Evolutionary conservation across 1,140 invertebrate genomes (phyloP).

Genomic region (Hylyphantes graminicola): DNA sequence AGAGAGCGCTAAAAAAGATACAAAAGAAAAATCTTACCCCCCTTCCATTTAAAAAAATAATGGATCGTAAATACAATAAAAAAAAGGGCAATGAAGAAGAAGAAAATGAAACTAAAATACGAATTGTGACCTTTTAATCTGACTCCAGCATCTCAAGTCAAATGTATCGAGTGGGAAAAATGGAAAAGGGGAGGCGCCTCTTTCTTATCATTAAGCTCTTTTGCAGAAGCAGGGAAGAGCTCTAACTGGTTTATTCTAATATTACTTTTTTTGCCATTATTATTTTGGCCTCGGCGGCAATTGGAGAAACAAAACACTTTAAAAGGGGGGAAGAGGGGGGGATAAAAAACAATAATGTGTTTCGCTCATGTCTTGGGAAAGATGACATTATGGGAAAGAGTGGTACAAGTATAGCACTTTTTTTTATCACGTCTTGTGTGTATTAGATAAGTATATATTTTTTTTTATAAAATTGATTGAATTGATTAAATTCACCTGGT

Average conservation of each 20-base stretch:
- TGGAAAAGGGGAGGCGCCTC: conserved; percentile 50
- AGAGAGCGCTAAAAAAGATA: neutral
- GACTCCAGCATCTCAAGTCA: conserved; percentile 54
- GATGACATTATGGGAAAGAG: conserved; percentile 13
- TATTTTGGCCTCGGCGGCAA: conserved; percentile 29
- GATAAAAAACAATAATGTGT: conserved; percentile 35
- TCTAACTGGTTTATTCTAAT: conserved; percentile 60
- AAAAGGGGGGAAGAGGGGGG: conserved; percentile 4
- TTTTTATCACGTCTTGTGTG: neutral
- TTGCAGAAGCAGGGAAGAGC: conserved; percentile 20
- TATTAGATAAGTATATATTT: too few species aligned
- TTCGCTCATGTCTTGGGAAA: conserved; percentile 12
- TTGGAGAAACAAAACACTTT: conserved; percentile 55
- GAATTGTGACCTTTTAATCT: conserved; percentile 60
- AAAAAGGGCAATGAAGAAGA: conserved; percentile 14
- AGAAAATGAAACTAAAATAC: conserved; percentile 57
- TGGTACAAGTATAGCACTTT: neutral
- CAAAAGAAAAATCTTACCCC: conserved; percentile 52
- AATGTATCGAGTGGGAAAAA: conserved; percentile 58
- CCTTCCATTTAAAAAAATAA: conserved; percentile 57
- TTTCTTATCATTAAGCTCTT: conserved; percentile 59
- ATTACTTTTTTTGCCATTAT: conserved; percentile 37
- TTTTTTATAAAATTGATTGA: too few species aligned
- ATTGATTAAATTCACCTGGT: too few species aligned
- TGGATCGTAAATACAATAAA: conserved; percentile 60